Evolutionary conservation across 2,888 invertebrate species (phyloP), one percentile per base, ranked within the genome.

Genomic region (Hirtodrosophila trivittata): DNA sequence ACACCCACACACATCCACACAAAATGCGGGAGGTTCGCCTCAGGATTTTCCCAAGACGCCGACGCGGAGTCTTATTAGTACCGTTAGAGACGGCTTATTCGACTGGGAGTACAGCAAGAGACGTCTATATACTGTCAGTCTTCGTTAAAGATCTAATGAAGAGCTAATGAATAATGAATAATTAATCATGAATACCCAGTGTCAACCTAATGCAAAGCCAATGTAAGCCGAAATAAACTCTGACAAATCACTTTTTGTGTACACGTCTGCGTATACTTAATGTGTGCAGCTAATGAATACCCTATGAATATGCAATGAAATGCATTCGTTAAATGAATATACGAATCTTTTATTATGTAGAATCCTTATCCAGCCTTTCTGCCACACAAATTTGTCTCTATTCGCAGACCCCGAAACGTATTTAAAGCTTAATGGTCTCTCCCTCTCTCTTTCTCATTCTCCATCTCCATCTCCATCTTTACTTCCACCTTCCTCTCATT

Each of bases 391-490:
- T 21, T 21, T 26, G 25, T 49, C 12, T 7, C 12, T 69, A 74
- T 47, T 38, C 3, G 25, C 8, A 9, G 43, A 41, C 16, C 56
- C 52, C 8, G 39, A 6, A 58, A 41, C 14, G 58, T 68, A 28
- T 32, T 30, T 10, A 14, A 25, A 30, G 35, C 32, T 21, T 21
- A 21, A 21, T 46, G 13, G 14, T 21, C 13, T 58, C 16, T 16
- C 12, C 8, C 32, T 33, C 14, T 14, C n/a, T 37, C 10, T 28
- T 14, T 0, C 7, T 14, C 9, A n/a, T 14, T 39, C 42, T 47
- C 42, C 18, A 9, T 9, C n/a, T 16, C 13, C 9, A 45, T n/a
- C 37, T 71, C 16, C 14, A 6, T 21, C 26, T 46, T 14, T 8
- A 7, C 12, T 14, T 3, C 1, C 28, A 9, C 38, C 10, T 35